Evolutionary conservation across 2,888 invertebrate genomes (phyloP).

Genomic region (Drosophila pegasa): DNA sequence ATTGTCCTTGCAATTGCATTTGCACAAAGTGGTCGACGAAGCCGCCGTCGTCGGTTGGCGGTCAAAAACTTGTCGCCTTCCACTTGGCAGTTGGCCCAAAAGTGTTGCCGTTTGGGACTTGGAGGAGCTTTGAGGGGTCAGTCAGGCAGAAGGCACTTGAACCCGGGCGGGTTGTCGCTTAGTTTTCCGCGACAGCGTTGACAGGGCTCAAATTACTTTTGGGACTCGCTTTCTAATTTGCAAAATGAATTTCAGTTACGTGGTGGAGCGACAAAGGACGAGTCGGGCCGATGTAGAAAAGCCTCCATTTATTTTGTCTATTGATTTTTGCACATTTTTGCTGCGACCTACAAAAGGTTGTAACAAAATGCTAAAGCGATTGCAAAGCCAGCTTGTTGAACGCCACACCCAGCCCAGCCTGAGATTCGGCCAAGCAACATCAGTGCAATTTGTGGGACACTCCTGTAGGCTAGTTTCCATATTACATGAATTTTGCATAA

Average conservation of each 20-base stretch:
- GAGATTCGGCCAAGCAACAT: constrained; percentile 4
- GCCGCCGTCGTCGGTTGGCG: constrained; percentile 15
- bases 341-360: neutral
- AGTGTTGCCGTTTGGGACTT: constrained; percentile 23
- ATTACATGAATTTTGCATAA: constrained; percentile 27
- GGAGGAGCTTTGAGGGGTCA: constrained; percentile 23
- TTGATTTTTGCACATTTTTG: constrained; percentile 43
- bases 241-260: constrained; percentile 61
- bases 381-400: constrained; percentile 53
- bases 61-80: constrained; percentile 44
- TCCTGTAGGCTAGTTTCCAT: constrained; percentile 25
- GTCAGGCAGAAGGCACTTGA: constrained; percentile 36
- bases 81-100: constrained; percentile 66
- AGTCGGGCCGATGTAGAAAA: constrained; percentile 16
- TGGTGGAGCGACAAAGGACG: no score
- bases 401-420: constrained; percentile 36
- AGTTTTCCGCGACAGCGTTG: constrained; percentile 42
- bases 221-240: constrained; percentile 71
- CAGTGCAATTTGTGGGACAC: constrained; percentile 40
- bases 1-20: constrained; percentile 46
- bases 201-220: constrained; percentile 64
- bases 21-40: constrained; percentile 22
- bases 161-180: constrained; percentile 24
- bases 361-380: neutral
- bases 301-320: constrained; percentile 40